phyloP scores from a whole-genome alignment of 2,888 invertebrate genomes.

The Tenthredo mesomela region DNA sequence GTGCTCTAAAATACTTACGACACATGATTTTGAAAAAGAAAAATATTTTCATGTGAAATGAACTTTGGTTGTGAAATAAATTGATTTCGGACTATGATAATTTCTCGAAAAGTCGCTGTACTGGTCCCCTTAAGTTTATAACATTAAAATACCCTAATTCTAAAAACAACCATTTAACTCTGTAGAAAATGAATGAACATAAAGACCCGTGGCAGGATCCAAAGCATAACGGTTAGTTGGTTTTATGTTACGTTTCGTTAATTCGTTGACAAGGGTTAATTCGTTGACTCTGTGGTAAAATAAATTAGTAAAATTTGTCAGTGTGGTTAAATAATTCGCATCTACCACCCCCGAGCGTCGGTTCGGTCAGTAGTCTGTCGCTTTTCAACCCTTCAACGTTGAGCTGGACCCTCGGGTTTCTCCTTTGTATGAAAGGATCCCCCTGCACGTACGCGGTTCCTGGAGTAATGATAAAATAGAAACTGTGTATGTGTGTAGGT shows the following conservation, averaged over 20 bases:
- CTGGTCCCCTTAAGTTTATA: too few species aligned
- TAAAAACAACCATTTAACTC: too few species aligned
- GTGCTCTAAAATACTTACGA: too few species aligned
- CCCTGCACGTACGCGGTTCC: too few species aligned
- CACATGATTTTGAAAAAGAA: too few species aligned
- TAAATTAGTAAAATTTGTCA: constrained; percentile 34
- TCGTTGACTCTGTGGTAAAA: constrained; percentile 23
- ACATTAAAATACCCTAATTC: too few species aligned
- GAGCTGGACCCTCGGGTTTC: neutral
- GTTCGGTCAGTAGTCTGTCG: neutral
- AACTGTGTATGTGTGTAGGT: constrained; percentile 9
- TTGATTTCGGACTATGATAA: too few species aligned
- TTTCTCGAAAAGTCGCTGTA: too few species aligned
- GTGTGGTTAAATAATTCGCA: constrained; percentile 7
- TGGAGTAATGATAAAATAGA: constrained; percentile 8
- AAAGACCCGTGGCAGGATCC: too few species aligned
- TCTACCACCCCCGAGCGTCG: neutral
- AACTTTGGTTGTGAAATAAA: too few species aligned
- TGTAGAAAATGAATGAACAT: neutral
- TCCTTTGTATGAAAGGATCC: constrained; percentile 5
- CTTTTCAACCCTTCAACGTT: neutral
- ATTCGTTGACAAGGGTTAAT: constrained; percentile 38
- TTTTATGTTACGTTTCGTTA: constrained; percentile 14
- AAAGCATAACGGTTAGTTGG: neutral
- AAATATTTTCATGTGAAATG: too few species aligned